Conservation (phyloP, 2,888 invertebrate species). For the Tuta absoluta region DNA sequence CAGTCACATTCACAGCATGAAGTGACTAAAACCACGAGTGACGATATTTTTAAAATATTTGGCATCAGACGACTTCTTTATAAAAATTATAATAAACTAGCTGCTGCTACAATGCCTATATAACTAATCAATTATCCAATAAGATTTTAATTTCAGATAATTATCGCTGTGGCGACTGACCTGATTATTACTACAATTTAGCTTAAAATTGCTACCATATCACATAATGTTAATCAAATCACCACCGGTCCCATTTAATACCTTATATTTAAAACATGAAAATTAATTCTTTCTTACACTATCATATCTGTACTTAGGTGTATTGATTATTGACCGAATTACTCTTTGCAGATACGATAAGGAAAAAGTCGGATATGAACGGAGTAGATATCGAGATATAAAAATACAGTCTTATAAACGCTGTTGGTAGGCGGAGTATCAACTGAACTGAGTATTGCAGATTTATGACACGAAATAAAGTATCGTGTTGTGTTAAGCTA, state of each 20-base stretch:
- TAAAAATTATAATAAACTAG: not conserved
- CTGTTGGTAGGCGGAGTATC: conserved; percentile 10
- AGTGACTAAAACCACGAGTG: too few species aligned
- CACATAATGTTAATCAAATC: not conserved
- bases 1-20: too few species aligned
- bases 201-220: conserved; percentile 1
- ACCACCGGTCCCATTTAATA: not conserved
- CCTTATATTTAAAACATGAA: conserved; percentile 5
- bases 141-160: not conserved
- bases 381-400: conserved; percentile 1
- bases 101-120: not conserved
- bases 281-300: not conserved
- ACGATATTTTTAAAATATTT: too few species aligned
- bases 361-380: not conserved
- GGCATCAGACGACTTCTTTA: too few species aligned
- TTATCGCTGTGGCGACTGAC: conserved; percentile 7
- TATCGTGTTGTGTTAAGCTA: not conserved
- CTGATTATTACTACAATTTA: conserved; percentile 4
- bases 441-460: not conserved
- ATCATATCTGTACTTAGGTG: not conserved
- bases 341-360: conserved; percentile 8
- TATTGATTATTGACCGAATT: conserved; percentile 19
- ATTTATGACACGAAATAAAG: conserved; percentile 1
- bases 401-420: not conserved
- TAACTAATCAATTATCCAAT: not conserved